phyloP scores from a whole-genome alignment of 2,113 vertebrate species.

The Dipodomys spectabilis region DNA sequence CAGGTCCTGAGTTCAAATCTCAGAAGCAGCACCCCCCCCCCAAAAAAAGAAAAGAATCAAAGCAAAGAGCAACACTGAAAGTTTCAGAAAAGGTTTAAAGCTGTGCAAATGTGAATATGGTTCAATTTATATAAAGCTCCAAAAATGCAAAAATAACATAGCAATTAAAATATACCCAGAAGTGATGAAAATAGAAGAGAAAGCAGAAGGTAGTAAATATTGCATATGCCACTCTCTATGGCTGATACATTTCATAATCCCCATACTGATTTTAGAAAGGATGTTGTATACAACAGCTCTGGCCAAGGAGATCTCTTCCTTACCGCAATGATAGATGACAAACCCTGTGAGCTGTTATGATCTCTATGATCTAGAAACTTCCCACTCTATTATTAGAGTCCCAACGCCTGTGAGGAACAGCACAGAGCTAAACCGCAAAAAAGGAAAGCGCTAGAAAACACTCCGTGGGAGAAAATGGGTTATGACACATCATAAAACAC shows the following conservation, averaged over 20 bases:
- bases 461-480: not conserved
- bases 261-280: not conserved
- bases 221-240: not conserved
- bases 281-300: not conserved
- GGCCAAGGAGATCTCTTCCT: not conserved
- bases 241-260: not conserved
- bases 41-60: too few relatives aligned
- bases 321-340: not conserved
- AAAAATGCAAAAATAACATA: conserved; percentile 34
- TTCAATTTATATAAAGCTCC: not conserved
- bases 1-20: too few relatives aligned
- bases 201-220: not conserved
- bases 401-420: not conserved
- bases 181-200: conserved; percentile 31
- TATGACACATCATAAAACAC: not conserved
- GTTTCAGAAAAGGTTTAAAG: not conserved
- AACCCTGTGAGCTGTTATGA: not conserved
- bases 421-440: not conserved
- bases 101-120: not conserved
- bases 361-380: not conserved
- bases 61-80: too few relatives aligned
- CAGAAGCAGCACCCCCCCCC: too few relatives aligned
- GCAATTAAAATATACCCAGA: not conserved
- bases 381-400: not conserved
- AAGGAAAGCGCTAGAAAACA: not conserved